phyloP scores from a whole-genome alignment of 2,888 invertebrate genomes.

The Scaptomyza polygonia region DNA sequence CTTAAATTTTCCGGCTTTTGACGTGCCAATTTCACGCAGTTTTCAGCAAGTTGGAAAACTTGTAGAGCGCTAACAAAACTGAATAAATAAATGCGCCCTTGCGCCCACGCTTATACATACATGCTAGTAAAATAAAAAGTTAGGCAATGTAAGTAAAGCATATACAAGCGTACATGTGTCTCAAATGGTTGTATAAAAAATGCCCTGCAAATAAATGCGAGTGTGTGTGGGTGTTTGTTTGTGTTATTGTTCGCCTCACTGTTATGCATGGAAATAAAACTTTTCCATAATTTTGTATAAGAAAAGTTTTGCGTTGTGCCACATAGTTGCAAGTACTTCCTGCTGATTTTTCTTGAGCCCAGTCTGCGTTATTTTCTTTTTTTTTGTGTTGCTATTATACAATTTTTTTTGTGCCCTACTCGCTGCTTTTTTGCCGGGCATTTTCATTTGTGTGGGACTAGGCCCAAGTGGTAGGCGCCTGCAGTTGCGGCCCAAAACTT shows the following conservation, averaged over 20 bases:
- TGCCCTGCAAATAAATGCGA: slow-evolving; percentile 54
- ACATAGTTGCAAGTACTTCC: slow-evolving; percentile 77
- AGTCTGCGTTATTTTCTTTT: slow-evolving; percentile 14
- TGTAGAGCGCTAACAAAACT: slow-evolving; percentile 65
- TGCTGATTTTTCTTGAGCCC: slow-evolving; percentile 66
- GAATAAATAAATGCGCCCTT: slow-evolving; percentile 70
- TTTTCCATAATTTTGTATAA: slow-evolving; percentile 78
- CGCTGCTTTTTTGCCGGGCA: slow-evolving; percentile 27
- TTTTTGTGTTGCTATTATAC: slow-evolving; percentile 1
- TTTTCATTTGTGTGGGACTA: slow-evolving; percentile 65
- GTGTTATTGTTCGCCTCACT: slow-evolving; percentile 39
- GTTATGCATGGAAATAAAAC: slow-evolving; percentile 77
- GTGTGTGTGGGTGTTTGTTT: slow-evolving; percentile 25
- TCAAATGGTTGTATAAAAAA: slow-evolving; percentile 51
- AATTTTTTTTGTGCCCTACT: slow-evolving; percentile 7
- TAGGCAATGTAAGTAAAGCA: slow-evolving; percentile 65
- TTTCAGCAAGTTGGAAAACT: slow-evolving; percentile 57
- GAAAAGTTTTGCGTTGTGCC: slow-evolving; percentile 77
- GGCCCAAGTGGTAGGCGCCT: slow-evolving; percentile 70
- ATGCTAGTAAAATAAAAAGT: slow-evolving; percentile 47
- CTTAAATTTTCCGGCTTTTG: slow-evolving; percentile 72
- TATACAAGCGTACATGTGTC: slow-evolving; percentile 30
- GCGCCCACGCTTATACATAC: slow-evolving; percentile 22
- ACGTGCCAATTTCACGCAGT: slow-evolving; percentile 73
- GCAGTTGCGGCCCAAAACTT: slow-evolving; percentile 64